Evolutionary conservation across 2,888 invertebrate species (phyloP).

Genomic region (Petrolisthes cinctipes): DNA sequence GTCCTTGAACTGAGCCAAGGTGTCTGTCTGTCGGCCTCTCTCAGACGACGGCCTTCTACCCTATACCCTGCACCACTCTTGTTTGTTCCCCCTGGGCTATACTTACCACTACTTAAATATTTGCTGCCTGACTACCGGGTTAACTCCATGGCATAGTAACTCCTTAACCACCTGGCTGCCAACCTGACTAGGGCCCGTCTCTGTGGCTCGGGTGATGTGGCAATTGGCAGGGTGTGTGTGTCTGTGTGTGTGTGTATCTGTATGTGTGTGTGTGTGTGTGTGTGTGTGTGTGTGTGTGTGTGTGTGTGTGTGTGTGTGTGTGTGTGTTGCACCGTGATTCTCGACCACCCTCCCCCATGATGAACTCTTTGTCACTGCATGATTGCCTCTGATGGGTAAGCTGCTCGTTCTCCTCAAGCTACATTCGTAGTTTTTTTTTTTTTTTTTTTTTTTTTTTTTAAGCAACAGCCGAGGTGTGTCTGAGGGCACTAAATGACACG

Average conservation of each 20-base stretch:
- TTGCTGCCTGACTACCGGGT: slow-evolving; percentile 8
- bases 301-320: slow-evolving; percentile 8
- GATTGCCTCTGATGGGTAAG: slow-evolving; percentile 41
- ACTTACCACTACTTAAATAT: neutral
- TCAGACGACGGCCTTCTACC: neutral
- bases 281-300: neutral
- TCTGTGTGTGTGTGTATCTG: neutral
- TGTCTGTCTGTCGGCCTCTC: neutral
- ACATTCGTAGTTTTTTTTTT: slow-evolving; percentile 1
- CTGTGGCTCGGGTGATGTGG: slow-evolving; percentile 7
- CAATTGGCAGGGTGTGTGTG: neutral
- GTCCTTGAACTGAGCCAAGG: slow-evolving; percentile 27
- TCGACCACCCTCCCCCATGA: slow-evolving; percentile 18
- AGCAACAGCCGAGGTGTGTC: slow-evolving; percentile 19
- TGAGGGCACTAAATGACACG: slow-evolving; percentile 29
- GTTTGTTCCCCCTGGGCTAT: slow-evolving; percentile 1
- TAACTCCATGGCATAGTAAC: neutral
- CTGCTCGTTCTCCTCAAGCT: slow-evolving; percentile 28
- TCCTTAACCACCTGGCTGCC: slow-evolving; percentile 26
- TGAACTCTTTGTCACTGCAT: slow-evolving; percentile 35
- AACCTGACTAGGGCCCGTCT: slow-evolving; percentile 4
- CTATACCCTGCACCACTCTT: neutral
- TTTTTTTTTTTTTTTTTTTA: slow-evolving; percentile 13
- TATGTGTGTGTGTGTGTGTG: slow-evolving; percentile 1
- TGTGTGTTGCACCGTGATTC: neutral